Base-by-base conservation (phyloP, 2,113 vertebrate genomes). In the Chionis minor region DNA sequence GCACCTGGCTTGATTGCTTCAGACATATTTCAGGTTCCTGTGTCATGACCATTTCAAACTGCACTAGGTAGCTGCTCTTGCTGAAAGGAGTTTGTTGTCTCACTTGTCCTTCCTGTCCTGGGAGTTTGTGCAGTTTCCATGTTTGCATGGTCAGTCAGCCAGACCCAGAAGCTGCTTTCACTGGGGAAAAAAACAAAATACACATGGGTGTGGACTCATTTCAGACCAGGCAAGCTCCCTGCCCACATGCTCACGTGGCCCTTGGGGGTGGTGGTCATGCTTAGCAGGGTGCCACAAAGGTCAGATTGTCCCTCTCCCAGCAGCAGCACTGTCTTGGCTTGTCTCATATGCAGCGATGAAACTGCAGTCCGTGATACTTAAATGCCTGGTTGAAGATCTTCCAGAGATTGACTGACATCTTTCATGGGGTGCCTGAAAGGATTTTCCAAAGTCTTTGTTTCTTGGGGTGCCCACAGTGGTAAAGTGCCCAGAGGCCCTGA, bases 181-280 rank as follows among this genome's bases (percentile, higher is more conserved):
- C 16, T 73, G 35, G 19, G 17, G 28, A 78, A 63, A 62, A 45
- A 88, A 42, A 11, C 9, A 63, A 51, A 89, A 71, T 23, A 49
- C 14, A 32, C 32, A 35, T 6, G 17, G 22, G 8, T 47, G 23
- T 8, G 15, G 8, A 5, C 1, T 52, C 28, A 23, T 10, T 77
- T 65, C 17, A 40, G 11, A 30, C 23, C 45, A 86, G 33, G 40
- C 4, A 52, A 77, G 8, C 4, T 92, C 58, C 40, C 14, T 77
- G 35, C 11, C 21, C 4, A 2, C 12, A 17, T 56, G 14, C 61
- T 18, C 32, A 26, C 18, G 26, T 24, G 8, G 8, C 9, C 18
- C 20, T 28, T 0, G 1, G 24, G 30, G 13, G 6, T 0, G 0
- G 21, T 69, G 40, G 19, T 24, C 11, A 3, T 59, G 32, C 7